phyloP scores from a whole-genome alignment of 2,888 invertebrate species.

The Anticlea derivata region DNA sequence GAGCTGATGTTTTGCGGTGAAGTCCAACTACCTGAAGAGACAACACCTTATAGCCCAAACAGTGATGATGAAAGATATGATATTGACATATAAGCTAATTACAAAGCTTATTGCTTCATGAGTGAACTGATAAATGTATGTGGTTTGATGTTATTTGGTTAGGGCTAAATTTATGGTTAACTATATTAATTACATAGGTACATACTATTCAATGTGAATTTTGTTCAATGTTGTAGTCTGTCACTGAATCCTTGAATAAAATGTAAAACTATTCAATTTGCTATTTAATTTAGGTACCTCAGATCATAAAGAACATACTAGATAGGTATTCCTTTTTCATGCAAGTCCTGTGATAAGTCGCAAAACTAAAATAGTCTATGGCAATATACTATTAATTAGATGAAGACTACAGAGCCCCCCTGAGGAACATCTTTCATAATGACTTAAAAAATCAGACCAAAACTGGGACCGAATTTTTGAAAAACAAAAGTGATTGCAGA shows the following conservation, averaged over 20 bases:
- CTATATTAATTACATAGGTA: too few relatives aligned
- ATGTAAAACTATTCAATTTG: constrained; percentile 12
- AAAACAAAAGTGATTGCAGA: too few relatives aligned
- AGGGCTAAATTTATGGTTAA: constrained; percentile 35
- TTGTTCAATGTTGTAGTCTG: constrained; percentile 43
- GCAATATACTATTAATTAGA: too few relatives aligned
- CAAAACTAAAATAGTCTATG: too few relatives aligned
- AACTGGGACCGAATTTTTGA: too few relatives aligned
- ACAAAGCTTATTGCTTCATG: background rate
- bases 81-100: constrained; percentile 65
- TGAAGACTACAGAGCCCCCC: too few relatives aligned
- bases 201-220: constrained; percentile 11
- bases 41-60: constrained; percentile 64
- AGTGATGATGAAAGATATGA: constrained; percentile 83
- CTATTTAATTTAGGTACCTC: constrained; percentile 5
- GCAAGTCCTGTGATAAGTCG: too few relatives aligned
- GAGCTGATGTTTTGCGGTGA: constrained; percentile 84
- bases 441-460: too few relatives aligned
- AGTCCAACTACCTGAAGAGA: constrained; percentile 74
- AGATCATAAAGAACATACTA: too few relatives aligned
- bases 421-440: too few relatives aligned
- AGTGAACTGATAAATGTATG: constrained; percentile 7
- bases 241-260: constrained; percentile 45
- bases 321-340: too few relatives aligned
- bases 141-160: constrained; percentile 39